phyloP scores from a whole-genome alignment of 1,140 invertebrate species.

The Drosophila sp. region DNA sequence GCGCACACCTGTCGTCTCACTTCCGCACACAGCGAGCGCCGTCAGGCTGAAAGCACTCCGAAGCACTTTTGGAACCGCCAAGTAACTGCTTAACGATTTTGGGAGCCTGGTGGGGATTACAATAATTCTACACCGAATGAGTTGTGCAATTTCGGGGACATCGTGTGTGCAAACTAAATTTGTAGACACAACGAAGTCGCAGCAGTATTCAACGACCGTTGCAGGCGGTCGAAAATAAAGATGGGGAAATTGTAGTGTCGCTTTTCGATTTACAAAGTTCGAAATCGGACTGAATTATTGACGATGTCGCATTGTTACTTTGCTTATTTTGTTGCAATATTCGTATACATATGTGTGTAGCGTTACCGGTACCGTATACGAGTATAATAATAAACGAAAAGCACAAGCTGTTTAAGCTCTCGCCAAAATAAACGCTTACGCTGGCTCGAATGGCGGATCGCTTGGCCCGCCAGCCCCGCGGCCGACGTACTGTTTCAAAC shows the following conservation, averaged over 20 bases:
- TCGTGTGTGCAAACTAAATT: conserved; percentile 50
- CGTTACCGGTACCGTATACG: neutral
- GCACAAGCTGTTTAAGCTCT: conserved; percentile 74
- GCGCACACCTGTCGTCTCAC: conserved; percentile 42
- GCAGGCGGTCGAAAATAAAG: conserved; percentile 2
- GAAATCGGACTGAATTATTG: conserved; percentile 20
- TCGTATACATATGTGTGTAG: neutral
- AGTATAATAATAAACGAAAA: conserved; percentile 41
- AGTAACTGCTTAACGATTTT: conserved; percentile 18
- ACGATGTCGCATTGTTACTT: conserved; percentile 16
- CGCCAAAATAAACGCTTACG: conserved; percentile 60
- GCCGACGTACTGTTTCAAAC: conserved; percentile 39
- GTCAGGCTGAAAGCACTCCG: conserved; percentile 62
- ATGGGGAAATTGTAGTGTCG: neutral
- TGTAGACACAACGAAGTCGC: conserved; percentile 66
- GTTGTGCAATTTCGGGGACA: conserved; percentile 71
- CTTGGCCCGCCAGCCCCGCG: conserved; percentile 6
- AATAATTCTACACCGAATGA: conserved; percentile 83
- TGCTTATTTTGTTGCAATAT: neutral
- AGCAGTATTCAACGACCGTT: conserved; percentile 38
- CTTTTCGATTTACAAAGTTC: conserved; percentile 26
- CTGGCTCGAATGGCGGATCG: conserved; percentile 63
- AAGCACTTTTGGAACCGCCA: conserved; percentile 5
- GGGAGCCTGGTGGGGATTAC: conserved; percentile 75
- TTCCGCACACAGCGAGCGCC: conserved; percentile 29